Evolutionary conservation across 2,113 vertebrate genomes (phyloP).

Genomic region (Leptobrachium leishanense): DNA sequence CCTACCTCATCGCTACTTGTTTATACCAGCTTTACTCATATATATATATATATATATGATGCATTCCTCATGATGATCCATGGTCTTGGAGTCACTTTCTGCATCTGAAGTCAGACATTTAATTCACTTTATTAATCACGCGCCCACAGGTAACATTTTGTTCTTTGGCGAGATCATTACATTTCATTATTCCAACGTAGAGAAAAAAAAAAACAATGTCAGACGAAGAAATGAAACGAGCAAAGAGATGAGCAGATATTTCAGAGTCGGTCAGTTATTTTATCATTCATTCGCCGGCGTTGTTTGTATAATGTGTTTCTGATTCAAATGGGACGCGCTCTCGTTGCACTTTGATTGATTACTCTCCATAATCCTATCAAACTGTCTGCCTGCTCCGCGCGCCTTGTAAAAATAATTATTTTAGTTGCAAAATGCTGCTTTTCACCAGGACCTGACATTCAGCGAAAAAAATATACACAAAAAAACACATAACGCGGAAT

Average conservation of each 20-base stretch:
- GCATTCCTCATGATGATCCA: too few species aligned
- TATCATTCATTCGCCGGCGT: neutral
- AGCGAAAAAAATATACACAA: neutral
- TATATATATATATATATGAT: too few species aligned
- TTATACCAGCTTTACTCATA: too few species aligned
- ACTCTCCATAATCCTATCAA: constrained; percentile 4
- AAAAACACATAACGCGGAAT: neutral
- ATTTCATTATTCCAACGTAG: neutral
- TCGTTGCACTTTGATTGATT: neutral
- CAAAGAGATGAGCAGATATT: neutral
- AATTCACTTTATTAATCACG: neutral
- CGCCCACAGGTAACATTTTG: constrained; percentile 8
- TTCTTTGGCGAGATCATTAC: neutral
- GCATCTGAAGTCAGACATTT: neutral
- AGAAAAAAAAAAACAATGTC: neutral
- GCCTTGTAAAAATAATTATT: neutral
- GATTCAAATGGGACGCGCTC: neutral
- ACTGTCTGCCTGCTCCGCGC: neutral
- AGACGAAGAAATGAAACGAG: neutral
- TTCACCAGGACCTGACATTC: neutral
- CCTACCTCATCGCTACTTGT: too few species aligned
- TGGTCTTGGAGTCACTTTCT: neutral
- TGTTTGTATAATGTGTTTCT: neutral
- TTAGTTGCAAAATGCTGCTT: neutral
- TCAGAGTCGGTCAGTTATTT: neutral